Evolutionary conservation across 2,113 vertebrate species (phyloP).

Genomic region (Meles meles): DNA sequence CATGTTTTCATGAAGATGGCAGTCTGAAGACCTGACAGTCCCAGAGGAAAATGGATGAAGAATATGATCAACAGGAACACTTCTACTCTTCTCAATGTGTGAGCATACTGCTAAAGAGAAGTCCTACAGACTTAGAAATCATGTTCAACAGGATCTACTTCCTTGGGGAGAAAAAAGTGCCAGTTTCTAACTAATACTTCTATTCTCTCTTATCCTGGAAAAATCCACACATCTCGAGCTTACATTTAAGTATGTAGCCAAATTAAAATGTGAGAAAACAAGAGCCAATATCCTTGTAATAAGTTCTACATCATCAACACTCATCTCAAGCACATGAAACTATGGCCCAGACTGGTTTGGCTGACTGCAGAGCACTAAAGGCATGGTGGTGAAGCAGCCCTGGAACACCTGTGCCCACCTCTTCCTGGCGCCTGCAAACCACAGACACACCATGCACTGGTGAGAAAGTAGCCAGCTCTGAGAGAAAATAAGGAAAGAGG

Average conservation of each 20-base stretch:
- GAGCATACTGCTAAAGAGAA: background rate
- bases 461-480: background rate
- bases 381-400: fast-evolving
- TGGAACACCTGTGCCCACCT: background rate
- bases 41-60: background rate
- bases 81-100: background rate
- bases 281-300: background rate
- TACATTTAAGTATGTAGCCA: background rate
- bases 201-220: background rate
- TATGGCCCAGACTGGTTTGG: background rate
- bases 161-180: background rate
- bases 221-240: background rate
- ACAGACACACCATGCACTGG: background rate
- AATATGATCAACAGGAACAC: background rate
- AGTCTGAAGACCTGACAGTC: background rate
- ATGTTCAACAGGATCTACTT: background rate
- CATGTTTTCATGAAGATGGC: background rate
- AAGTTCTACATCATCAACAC: background rate
- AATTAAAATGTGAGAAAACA: constrained; percentile 35
- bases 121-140: background rate
- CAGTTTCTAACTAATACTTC: constrained; percentile 11
- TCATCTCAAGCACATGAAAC: background rate
- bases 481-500: background rate
- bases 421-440: background rate
- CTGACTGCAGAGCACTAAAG: background rate